Evolutionary conservation across 2,113 vertebrate genomes (phyloP).

Genomic region (Perca flavescens): DNA sequence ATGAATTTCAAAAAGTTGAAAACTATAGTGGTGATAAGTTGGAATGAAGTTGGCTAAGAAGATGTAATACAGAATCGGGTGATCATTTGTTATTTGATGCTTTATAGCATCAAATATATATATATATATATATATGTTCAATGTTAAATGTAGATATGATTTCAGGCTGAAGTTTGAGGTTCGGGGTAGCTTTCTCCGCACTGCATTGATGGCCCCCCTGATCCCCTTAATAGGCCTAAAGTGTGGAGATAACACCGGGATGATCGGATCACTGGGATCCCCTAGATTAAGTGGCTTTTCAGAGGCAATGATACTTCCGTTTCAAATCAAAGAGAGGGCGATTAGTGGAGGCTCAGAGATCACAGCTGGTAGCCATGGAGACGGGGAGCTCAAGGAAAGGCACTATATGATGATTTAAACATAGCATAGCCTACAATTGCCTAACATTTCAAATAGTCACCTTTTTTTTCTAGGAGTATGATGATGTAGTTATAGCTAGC

Average conservation of each 20-base stretch:
- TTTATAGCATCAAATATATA: no score
- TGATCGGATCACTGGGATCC: conserved; percentile 81
- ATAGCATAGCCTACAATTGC: no score
- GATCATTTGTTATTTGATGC: no score
- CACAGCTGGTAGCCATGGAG: conserved; percentile 49
- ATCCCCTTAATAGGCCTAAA: conserved; percentile 76
- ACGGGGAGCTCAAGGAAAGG: neutral
- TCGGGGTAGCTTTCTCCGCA: conserved; percentile 35
- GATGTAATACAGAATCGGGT: no score
- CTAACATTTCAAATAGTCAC: no score
- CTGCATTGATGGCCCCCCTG: conserved; percentile 60
- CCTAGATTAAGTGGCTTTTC: conserved; percentile 75
- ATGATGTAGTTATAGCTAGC: no score
- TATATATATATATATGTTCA: neutral
- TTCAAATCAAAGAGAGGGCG: conserved; percentile 71
- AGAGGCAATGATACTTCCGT: conserved; percentile 73
- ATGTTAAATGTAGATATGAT: neutral
- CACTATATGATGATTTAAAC: neutral
- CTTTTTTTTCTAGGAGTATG: no score
- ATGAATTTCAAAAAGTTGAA: no score
- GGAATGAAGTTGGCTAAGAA: no score
- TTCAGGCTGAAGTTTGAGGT: neutral
- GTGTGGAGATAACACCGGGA: conserved; percentile 79
- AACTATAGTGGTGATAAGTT: no score
- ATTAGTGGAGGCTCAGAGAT: conserved; percentile 54